Conservation (phyloP, 2,888 invertebrate genomes). For the Pristionchus maxplancki region DNA sequence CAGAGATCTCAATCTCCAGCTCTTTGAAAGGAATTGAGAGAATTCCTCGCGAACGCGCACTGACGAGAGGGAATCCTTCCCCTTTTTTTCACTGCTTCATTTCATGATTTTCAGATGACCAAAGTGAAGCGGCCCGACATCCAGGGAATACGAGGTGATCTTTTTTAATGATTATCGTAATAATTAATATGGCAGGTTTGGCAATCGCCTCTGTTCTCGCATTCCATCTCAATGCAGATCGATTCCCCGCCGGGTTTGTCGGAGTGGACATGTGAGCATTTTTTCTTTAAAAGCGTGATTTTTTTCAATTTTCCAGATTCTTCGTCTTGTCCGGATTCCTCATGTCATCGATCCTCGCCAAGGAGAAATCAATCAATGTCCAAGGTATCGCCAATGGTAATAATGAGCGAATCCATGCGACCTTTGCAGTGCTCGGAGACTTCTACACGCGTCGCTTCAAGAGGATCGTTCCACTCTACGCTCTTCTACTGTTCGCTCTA, state of each 20-base stretch:
- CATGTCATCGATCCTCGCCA: too few relatives aligned
- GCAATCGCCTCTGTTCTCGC: background rate
- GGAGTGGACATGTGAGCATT: background rate
- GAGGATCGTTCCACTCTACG: slow-evolving; percentile 13
- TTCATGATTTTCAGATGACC: slow-evolving; percentile 23
- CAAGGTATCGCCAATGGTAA: too few relatives aligned
- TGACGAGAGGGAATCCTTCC: too few relatives aligned
- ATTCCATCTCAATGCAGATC: background rate
- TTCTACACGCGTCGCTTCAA: slow-evolving; percentile 42
- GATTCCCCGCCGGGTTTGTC: background rate
- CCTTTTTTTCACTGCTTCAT: too few relatives aligned
- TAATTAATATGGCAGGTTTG: background rate
- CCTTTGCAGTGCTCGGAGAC: background rate
- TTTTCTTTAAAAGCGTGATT: background rate
- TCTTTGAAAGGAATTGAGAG: too few relatives aligned
- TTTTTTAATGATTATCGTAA: background rate
- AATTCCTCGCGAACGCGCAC: too few relatives aligned
- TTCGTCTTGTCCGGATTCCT: too few relatives aligned
- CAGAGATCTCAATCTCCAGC: too few relatives aligned
- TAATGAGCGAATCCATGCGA: too few relatives aligned
- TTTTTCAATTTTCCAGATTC: background rate
- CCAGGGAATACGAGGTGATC: background rate
- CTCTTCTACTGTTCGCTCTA: background rate
- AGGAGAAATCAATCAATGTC: too few relatives aligned
- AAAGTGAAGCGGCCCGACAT: slow-evolving; percentile 5